A percentile compares a stretch with the other conserved stretches of the same genome.
phyloP scores from a whole-genome alignment of 1,140 invertebrate species.

The Mesaphorura yosii region DNA sequence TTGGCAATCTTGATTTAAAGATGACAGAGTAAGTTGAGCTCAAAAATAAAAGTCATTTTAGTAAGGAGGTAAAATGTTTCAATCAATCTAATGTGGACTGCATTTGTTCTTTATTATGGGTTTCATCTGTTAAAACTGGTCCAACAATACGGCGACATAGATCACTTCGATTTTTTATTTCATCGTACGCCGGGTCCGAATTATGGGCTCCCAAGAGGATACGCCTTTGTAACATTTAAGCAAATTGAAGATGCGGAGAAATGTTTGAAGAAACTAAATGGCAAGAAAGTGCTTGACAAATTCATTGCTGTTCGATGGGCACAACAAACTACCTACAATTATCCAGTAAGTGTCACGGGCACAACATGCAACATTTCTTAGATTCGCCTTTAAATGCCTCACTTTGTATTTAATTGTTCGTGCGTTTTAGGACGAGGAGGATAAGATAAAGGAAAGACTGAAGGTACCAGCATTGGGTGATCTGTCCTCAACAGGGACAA shows the following conservation, averaged over 20 bases:
- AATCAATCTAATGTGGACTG: background rate
- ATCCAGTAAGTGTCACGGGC: slow-evolving; percentile 18
- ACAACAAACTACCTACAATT: slow-evolving; percentile 32
- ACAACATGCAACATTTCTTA: background rate
- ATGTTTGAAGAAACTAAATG: slow-evolving; percentile 35
- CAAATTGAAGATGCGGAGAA: slow-evolving; percentile 33
- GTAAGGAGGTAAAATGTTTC: background rate
- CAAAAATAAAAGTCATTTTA: background rate
- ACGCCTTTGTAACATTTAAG: slow-evolving; percentile 44
- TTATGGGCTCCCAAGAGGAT: slow-evolving; percentile 41
- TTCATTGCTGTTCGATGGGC: slow-evolving; percentile 31
- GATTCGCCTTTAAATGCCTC: background rate
- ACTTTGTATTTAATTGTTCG: background rate
- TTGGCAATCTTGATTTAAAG: slow-evolving; percentile 42
- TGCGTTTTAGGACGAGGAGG: slow-evolving; percentile 29
- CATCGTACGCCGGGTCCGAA: slow-evolving; percentile 43
- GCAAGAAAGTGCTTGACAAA: slow-evolving; percentile 36
- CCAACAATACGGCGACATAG: slow-evolving; percentile 41
- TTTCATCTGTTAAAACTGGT: slow-evolving; percentile 43
- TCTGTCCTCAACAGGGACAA: too few species aligned
- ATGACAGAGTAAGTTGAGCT: slow-evolving; percentile 40
- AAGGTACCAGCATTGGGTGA: slow-evolving; percentile 30
- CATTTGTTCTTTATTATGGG: slow-evolving; percentile 29
- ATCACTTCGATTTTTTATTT: slow-evolving; percentile 45
- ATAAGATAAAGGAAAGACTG: slow-evolving; percentile 22